Evolutionary conservation across 2,797 vertebrate genomes (phyloP), one percentile per base, ranked within the genome.

Genomic region (Florisuga fusca): DNA sequence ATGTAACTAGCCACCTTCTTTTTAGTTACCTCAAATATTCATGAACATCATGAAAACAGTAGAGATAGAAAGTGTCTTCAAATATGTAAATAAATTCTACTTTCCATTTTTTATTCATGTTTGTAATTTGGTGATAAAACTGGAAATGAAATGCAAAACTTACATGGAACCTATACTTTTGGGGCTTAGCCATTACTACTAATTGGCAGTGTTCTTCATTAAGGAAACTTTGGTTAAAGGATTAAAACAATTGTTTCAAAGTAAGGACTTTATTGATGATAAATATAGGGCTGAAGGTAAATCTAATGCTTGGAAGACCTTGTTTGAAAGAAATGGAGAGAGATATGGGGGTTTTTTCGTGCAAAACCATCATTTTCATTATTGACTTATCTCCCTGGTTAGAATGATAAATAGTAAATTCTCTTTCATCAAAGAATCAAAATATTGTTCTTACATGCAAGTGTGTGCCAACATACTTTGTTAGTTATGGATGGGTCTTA

Each of bases 291-390:
- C 13, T 59, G 19, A 74, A 85, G 41, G 11, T 33, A 33, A 64
- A 57, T 67, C 22, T 34, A 16, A 9, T 74, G 18, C 17, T 89
- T 62, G 50, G 46, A 78, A 96, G 33, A 38, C 19, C 46, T 92
- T 57, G 0, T 2, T 12, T 74, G 50, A 87, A 91, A 21, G 23
- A 85, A 50, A 38, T 23, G 0, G 45, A 63, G 57, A 46, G 29
- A 51, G 66, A 15, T 0, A 0, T 12, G 2, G 17, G 6, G 5
- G 7, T 66, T 12, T 43, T 54, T 58, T 45, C 7, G 6, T 6
- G 13, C 11, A 66, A 8, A 55, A 13, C 6, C 6, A 16, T 72
- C 0, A 19, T 27, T 88, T 81, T 50, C 8, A 21, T 61, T 48
- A 50, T 46, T 83, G 59, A 81, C 16, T 82, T 87, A 22, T 51